Evolutionary conservation across 2,113 vertebrate genomes (phyloP).

Genomic region (Melanotaenia duboulayi): DNA sequence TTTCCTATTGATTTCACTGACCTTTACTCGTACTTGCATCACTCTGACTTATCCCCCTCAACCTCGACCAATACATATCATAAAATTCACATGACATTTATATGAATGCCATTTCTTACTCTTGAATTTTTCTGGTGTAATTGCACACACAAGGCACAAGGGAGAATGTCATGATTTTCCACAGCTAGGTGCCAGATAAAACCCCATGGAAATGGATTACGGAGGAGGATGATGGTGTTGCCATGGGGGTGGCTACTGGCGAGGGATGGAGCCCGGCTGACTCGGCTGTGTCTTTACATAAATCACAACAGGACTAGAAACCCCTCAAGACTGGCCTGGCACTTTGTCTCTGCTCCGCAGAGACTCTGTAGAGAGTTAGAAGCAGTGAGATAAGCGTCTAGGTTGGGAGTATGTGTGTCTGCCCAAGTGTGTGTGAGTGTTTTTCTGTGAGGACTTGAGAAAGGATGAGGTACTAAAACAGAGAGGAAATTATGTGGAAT

Average conservation of each 20-base stretch:
- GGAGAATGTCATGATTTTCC: slow-evolving; percentile 51
- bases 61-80: slow-evolving; percentile 8
- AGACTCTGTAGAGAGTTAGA: slow-evolving; percentile 60
- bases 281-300: slow-evolving; percentile 71
- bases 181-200: slow-evolving; percentile 56
- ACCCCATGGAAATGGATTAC: slow-evolving; percentile 67
- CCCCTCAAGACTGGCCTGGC: slow-evolving; percentile 59
- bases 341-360: slow-evolving; percentile 66
- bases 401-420: slow-evolving; percentile 21
- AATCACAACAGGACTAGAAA: slow-evolving; percentile 70
- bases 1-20: slow-evolving; percentile 50
- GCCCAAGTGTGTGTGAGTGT: slow-evolving; percentile 6
- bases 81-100: slow-evolving; percentile 47
- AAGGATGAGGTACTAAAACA: slow-evolving; percentile 53
- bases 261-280: slow-evolving; percentile 51
- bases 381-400: slow-evolving; percentile 68
- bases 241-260: slow-evolving; percentile 32
- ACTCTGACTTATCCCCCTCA: slow-evolving; percentile 4
- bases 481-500: slow-evolving; percentile 68
- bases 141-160: slow-evolving; percentile 41
- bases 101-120: slow-evolving; percentile 32
- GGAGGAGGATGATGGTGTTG: slow-evolving; percentile 29
- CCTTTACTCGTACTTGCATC: slow-evolving; percentile 50
- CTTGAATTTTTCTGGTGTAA: slow-evolving; percentile 44
- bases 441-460: slow-evolving; percentile 26